Evolutionary conservation across 1,140 invertebrate genomes (phyloP), one percentile per base, ranked within the genome.

Genomic region (Calycopis cecrops): DNA sequence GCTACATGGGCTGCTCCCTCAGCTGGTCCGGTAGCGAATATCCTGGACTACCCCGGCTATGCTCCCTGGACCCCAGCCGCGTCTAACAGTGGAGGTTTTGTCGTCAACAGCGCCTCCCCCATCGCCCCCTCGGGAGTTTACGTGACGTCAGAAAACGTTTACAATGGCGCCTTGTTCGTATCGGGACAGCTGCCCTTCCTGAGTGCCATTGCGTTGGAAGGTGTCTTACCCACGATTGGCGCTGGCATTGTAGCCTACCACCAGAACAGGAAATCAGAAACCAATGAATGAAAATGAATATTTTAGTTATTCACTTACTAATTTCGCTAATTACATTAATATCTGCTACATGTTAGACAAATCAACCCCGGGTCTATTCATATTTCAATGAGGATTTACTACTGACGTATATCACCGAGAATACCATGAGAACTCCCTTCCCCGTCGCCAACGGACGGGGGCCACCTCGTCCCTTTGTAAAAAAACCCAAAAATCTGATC

Each of bases 231-330:
- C 0, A 62, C 69, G 16, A 60, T 55, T 9, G 75, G 75, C 18
- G 50, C 62, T 47, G 75, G 71, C 42, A 59, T 65, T n/a, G 69
- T 76, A 9, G 52, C 69, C 35, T 72, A 73, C 38, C 64, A 62
- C 67, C 38, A 69, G 69, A 17, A 61, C 59, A 42, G 67, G 69
- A 0, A 62, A 66, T 33, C 28, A 64, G 16, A 69, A 50, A 4
- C 69, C 69, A 10, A 38, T 67, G 8, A 56, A 38, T 28, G 62
- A 67, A 18, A 62, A 69, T 37, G 18, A 63, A 18, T 37, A 42
- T 18, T 48, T 37, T 44, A 48, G 35, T 33, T 34, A 11, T 35
- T 16, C 16, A 12, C 17, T 2, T 52, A 52, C 21, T 37, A 37
- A 9, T 28, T 6, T 28, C 21, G 21, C 2, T 6, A 28, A 28